These are phyloP conservation scores for Ephydatia muelleri DNA, from an alignment of 37 sponge, comb jelly and placozoan genomes.

Conservation along the genomic window DNA sequence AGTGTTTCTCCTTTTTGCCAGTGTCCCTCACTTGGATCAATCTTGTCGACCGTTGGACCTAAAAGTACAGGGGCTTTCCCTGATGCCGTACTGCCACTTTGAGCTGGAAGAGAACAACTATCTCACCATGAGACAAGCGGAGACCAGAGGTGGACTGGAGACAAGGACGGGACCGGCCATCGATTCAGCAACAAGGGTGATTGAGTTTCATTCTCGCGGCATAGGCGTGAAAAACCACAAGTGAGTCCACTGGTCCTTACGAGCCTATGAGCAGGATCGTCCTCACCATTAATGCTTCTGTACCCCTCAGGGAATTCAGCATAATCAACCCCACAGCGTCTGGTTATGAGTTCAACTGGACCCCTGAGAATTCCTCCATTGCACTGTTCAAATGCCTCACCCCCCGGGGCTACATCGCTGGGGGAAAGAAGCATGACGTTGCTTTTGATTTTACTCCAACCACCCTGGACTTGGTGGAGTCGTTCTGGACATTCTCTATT, in stretches of 20 bases:
- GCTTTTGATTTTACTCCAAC: slow-evolving; percentile 85
- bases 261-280: no score
- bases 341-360: slow-evolving; percentile 87
- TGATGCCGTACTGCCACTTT: slow-evolving; percentile 99
- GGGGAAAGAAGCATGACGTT: slow-evolving; percentile 82
- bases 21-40: slow-evolving; percentile 71
- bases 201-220: slow-evolving; percentile 88
- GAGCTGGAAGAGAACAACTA: slow-evolving; percentile 93
- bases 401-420: slow-evolving; percentile 56
- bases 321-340: slow-evolving; percentile 88
- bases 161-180: slow-evolving; percentile 6
- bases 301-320: slow-evolving; percentile 70
- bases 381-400: slow-evolving; percentile 77
- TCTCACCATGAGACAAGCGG: slow-evolving; percentile 38
- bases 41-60: slow-evolving; percentile 68
- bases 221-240: slow-evolving; percentile 59
- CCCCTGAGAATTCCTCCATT: slow-evolving; percentile 38
- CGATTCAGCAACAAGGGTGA: slow-evolving; percentile 65
- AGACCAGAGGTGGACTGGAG: slow-evolving; percentile 4
- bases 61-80: slow-evolving; percentile 61
- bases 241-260: slow-evolving; percentile 5
- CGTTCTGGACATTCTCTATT: slow-evolving; percentile 94
- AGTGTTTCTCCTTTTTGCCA: slow-evolving; percentile 24
- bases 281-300: no score
- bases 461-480: slow-evolving; percentile 67